Conservation (phyloP, 2,113 vertebrate species). For the Cyanistes caeruleus region DNA sequence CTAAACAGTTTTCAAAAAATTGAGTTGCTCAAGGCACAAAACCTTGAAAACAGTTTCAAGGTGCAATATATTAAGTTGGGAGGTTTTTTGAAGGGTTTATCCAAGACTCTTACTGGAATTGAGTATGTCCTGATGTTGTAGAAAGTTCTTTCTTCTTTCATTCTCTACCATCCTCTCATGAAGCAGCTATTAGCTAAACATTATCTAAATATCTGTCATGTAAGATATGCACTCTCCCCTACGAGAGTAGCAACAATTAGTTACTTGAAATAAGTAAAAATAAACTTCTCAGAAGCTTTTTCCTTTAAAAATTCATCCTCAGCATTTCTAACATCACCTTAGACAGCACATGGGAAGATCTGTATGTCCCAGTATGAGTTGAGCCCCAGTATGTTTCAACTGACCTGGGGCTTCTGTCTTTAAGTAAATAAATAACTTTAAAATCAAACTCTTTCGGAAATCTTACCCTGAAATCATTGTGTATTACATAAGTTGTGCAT, state of each 20-base stretch:
- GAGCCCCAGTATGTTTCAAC: not conserved
- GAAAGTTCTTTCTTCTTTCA: not conserved
- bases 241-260: not conserved
- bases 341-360: not conserved
- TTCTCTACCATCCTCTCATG: not conserved
- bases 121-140: not conserved
- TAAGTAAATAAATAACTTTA: not conserved
- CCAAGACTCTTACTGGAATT: not conserved
- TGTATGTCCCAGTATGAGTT: not conserved
- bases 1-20: not conserved
- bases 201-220: not conserved
- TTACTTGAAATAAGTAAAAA: not conserved
- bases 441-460: not conserved
- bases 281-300: not conserved
- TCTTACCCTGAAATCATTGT: not conserved
- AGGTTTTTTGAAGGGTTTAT: not conserved
- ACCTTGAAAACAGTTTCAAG: not conserved
- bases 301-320: not conserved
- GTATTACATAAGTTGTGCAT: not conserved
- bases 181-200: not conserved
- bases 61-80: not conserved
- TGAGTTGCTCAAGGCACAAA: not conserved
- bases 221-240: not conserved
- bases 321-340: not conserved
- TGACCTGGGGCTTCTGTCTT: not conserved